Evolutionary conservation across 1,140 invertebrate species (phyloP).

Genomic region (Heliconius melpomene): DNA sequence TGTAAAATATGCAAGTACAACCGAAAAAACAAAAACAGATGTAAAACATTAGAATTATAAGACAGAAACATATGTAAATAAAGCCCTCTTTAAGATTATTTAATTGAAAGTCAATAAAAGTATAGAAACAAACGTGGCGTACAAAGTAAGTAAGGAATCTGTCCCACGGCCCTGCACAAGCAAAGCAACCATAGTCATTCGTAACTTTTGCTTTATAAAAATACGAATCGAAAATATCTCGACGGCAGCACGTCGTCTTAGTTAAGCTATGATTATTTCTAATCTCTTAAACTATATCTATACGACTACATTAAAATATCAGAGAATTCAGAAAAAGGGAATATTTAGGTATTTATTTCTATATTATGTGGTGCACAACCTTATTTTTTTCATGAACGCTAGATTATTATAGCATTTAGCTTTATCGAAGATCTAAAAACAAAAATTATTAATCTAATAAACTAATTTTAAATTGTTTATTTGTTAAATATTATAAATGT

Average conservation of each 20-base stretch:
- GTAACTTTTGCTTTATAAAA: slow-evolving; percentile 80
- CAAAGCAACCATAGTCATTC: slow-evolving; percentile 77
- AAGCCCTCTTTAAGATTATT: slow-evolving; percentile 29
- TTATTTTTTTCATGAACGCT: slow-evolving; percentile 80
- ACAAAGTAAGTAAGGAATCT: slow-evolving; percentile 53
- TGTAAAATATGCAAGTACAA: slow-evolving; percentile 42
- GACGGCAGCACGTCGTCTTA: slow-evolving; percentile 76
- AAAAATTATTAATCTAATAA: slow-evolving; percentile 66
- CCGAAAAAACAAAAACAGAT: slow-evolving; percentile 33
- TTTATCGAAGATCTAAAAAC: slow-evolving; percentile 70
- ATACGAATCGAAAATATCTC: slow-evolving; percentile 81
- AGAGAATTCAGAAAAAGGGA: slow-evolving; percentile 80
- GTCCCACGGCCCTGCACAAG: slow-evolving; percentile 75
- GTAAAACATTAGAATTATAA: slow-evolving; percentile 34
- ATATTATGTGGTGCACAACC: slow-evolving; percentile 80
- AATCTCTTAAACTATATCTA: slow-evolving; percentile 75
- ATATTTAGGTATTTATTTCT: slow-evolving; percentile 77
- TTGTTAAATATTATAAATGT: slow-evolving; percentile 52
- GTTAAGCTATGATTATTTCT: slow-evolving; percentile 77
- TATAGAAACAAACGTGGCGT: slow-evolving; percentile 43
- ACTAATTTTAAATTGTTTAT: slow-evolving; percentile 67
- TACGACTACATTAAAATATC: slow-evolving; percentile 78
- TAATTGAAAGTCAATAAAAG: slow-evolving; percentile 36
- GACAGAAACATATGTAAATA: slow-evolving; percentile 31
- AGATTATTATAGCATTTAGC: slow-evolving; percentile 76